These are phyloP conservation scores for Pseudomyrmex pallidus DNA, from an alignment of 1,140 invertebrate genomes.

Conservation along the genomic window DNA sequence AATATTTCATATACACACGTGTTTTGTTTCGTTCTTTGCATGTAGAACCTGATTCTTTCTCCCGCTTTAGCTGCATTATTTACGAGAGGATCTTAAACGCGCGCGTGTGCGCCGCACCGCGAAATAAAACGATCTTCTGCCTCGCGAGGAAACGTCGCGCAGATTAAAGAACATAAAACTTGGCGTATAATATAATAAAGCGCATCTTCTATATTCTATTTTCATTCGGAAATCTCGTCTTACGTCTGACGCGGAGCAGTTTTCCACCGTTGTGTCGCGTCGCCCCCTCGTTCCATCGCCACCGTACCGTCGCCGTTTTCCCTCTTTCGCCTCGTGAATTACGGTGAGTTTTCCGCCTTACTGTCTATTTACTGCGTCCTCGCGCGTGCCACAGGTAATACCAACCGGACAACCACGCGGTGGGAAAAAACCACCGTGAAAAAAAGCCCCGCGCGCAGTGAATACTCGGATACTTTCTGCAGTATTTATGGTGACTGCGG, in stretches of 20 bases:
- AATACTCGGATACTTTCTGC: constrained; percentile 27
- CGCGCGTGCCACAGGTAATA: constrained; percentile 32
- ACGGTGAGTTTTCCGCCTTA: constrained; percentile 55
- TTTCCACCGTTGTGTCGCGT: neutral
- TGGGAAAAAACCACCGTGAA: constrained; percentile 13
- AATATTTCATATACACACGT: too few species aligned
- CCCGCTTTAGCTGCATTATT: neutral
- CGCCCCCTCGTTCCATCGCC: neutral
- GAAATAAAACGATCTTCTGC: constrained; percentile 66
- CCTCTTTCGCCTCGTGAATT: constrained; percentile 44
- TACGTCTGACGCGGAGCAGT: constrained; percentile 52
- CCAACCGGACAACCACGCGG: neutral
- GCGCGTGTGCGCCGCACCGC: constrained; percentile 49
- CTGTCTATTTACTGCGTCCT: constrained; percentile 39
- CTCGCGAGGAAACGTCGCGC: constrained; percentile 64
- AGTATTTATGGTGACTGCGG: constrained; percentile 27
- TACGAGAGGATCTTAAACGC: constrained; percentile 42
- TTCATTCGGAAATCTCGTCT: constrained; percentile 40
- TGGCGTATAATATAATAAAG: constrained; percentile 64
- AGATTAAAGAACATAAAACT: constrained; percentile 77
- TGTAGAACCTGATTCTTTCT: constrained; percentile 7
- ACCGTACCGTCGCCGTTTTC: constrained; percentile 5
- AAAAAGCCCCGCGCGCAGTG: constrained; percentile 14
- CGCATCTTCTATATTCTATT: neutral
- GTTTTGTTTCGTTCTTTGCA: too few species aligned